These are phyloP conservation scores for Aldrovandia affinis DNA, from an alignment of 2,797 vertebrate species.

Conservation along the genomic window DNA sequence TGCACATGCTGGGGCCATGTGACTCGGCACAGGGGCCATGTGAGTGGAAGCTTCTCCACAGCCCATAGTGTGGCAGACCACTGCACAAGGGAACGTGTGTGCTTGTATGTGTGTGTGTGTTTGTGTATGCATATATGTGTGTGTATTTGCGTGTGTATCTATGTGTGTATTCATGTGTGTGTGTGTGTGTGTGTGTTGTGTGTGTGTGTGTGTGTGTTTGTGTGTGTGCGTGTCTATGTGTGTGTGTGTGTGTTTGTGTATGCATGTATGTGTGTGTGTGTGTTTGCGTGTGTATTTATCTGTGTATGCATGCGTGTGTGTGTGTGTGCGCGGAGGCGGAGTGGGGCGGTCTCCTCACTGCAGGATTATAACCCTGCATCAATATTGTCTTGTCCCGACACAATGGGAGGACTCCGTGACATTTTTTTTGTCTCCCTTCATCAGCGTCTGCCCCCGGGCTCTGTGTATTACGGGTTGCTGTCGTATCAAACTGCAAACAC, in stretches of 20 bases:
- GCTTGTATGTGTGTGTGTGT: background rate
- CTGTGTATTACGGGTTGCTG: background rate
- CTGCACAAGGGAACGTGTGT: background rate
- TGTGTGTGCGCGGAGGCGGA: too few species aligned
- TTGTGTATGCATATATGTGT: background rate
- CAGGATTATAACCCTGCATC: background rate
- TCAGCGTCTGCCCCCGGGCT: background rate
- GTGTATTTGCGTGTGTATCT: background rate
- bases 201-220: background rate
- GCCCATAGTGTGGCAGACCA: slow-evolving; percentile 56
- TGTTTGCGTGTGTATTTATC: background rate
- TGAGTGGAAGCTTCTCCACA: slow-evolving; percentile 61
- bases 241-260: slow-evolving; percentile 35
- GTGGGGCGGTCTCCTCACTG: background rate
- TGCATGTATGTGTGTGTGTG: slow-evolving; percentile 22
- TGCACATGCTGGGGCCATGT: slow-evolving; percentile 83
- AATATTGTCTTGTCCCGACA: background rate
- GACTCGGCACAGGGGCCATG: slow-evolving; percentile 79
- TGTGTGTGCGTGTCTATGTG: background rate
- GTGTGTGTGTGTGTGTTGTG: background rate
- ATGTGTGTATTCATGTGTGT: slow-evolving; percentile 17
- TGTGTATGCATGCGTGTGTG: background rate
- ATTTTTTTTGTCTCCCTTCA: background rate
- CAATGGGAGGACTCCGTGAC: background rate
- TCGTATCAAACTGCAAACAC: background rate